These are phyloP conservation scores for Rhagoletis zephyria DNA, from an alignment of 1,140 invertebrate genomes.

Conservation along the genomic window DNA sequence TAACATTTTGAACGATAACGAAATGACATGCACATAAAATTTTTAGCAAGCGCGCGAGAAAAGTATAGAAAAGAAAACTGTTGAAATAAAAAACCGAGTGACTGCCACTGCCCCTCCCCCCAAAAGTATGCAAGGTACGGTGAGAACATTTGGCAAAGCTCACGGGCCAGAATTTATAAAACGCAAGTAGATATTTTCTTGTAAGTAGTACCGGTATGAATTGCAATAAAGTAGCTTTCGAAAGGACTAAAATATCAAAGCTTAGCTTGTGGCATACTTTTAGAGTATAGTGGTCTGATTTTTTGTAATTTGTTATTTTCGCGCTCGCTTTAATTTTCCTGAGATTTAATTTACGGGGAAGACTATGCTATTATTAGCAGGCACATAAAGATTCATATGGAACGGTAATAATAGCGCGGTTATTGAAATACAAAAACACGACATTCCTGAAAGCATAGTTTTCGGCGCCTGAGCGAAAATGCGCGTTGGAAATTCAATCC, in stretches of 20 bases:
- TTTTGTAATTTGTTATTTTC: too few species aligned
- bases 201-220: not conserved
- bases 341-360: slow-evolving; percentile 6
- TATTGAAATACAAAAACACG: too few species aligned
- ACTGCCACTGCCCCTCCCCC: not conserved
- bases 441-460: too few species aligned
- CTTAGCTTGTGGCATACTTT: not conserved
- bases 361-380: not conserved
- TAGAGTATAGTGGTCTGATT: not conserved
- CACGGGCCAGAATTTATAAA: not conserved
- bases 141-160: not conserved
- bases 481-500: too few species aligned
- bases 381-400: not conserved
- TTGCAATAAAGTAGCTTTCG: not conserved
- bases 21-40: slow-evolving; percentile 53
- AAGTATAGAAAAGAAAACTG: not conserved
- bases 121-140: slow-evolving; percentile 32
- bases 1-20: slow-evolving; percentile 29
- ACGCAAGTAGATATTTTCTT: not conserved
- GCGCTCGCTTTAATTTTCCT: not conserved
- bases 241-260: not conserved
- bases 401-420: too few species aligned
- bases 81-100: not conserved
- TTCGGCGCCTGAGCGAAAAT: too few species aligned
- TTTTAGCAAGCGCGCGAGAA: not conserved